Base-by-base conservation (phyloP, 2,888 invertebrate species). In the Teinopalpus imperialis region DNA sequence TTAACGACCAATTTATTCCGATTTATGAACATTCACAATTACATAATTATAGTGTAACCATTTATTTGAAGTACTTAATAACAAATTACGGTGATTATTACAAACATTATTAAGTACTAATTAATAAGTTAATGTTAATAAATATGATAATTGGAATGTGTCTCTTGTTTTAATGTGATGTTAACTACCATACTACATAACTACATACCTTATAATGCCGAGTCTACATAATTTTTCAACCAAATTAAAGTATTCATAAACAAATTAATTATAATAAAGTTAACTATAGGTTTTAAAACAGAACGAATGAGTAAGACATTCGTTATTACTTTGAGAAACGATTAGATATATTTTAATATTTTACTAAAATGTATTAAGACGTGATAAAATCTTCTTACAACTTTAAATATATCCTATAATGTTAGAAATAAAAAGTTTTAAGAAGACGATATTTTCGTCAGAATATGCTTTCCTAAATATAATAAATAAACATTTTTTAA, bases 101-200 rank as follows among this genome's bases (percentile, higher is more conserved):
- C 2, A 2, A 27, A 16, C 12, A 27, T 34, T 10, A 20, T n/a
- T 36, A n/a, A 3, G 2, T 34, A 24, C 2, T 27, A 27, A 34
- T 20, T 29, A 36, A 29, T 37, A 30, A 39, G 12, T 29, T 39
- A 30, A 29, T 13, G 10, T n/a, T 32, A 24, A 24, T 16, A 32
- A 7, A 40, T 26, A 31, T 26, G 39, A n/a, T 39, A 39, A 39
- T 39, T 29, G 7, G 29, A 39, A 29, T 29, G 20, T 41, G 26
- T 37, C 6, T 32, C 24, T 23, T 21, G 14, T 4, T n/a, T 40
- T 31, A 41, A 34, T 42, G 42, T 42, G 42, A 42, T 42, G 42
- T 42, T 16, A 2, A 42, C 18, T 42, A 42, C 6, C n/a, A 3
- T 24, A 32, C n/a, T 8, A 3, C 18, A 6, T 23, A 30, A 40